A percentile compares a stretch with the other conserved stretches of the same genome.
Conservation (phyloP, 30 jellyfish, hydroid and myxozoan genomes). For the Mastigias papua region DNA sequence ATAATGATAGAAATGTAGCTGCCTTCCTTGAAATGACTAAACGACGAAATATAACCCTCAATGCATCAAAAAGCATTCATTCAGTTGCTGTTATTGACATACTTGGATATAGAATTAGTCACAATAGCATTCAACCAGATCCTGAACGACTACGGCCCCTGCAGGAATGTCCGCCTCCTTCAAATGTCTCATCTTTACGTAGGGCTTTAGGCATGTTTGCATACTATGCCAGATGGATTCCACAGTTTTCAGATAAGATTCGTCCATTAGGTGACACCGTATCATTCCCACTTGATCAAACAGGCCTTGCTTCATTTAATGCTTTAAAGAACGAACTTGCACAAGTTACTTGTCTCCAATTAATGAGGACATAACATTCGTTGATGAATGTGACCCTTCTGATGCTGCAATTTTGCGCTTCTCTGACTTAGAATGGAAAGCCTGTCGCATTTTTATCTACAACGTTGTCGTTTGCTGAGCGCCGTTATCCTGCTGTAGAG, state of each 20-base stretch:
- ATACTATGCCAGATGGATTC: slow-evolving; percentile 80
- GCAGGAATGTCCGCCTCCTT: slow-evolving; percentile 78
- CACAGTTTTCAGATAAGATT: too few species aligned
- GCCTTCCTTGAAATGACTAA: slow-evolving; percentile 56
- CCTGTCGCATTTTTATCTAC: slow-evolving; percentile 77
- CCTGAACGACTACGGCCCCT: slow-evolving; percentile 72
- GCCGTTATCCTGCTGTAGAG: slow-evolving; percentile 66
- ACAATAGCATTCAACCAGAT: slow-evolving; percentile 75
- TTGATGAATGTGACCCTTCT: slow-evolving; percentile 71
- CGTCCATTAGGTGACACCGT: too few species aligned
- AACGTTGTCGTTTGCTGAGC: slow-evolving; percentile 11
- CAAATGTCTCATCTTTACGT: slow-evolving; percentile 54
- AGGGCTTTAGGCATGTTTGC: slow-evolving; percentile 80
- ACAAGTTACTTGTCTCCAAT: slow-evolving; percentile 42
- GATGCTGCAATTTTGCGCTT: slow-evolving; percentile 67
- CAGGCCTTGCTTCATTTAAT: slow-evolving; percentile 63
- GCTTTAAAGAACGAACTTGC: slow-evolving; percentile 58
- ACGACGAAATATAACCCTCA: slow-evolving; percentile 31
- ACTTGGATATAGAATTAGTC: slow-evolving; percentile 71
- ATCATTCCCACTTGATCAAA: slow-evolving; percentile 28
- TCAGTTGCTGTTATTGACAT: slow-evolving; percentile 36
- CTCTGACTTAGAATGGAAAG: slow-evolving; percentile 72
- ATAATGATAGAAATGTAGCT: slow-evolving; percentile 51
- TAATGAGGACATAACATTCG: slow-evolving; percentile 73
- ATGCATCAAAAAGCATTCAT: slow-evolving; percentile 40